Evolutionary conservation across 2,113 vertebrate genomes (phyloP), one percentile per base, ranked within the genome.

Genomic region (Dasyurus viverrinus): DNA sequence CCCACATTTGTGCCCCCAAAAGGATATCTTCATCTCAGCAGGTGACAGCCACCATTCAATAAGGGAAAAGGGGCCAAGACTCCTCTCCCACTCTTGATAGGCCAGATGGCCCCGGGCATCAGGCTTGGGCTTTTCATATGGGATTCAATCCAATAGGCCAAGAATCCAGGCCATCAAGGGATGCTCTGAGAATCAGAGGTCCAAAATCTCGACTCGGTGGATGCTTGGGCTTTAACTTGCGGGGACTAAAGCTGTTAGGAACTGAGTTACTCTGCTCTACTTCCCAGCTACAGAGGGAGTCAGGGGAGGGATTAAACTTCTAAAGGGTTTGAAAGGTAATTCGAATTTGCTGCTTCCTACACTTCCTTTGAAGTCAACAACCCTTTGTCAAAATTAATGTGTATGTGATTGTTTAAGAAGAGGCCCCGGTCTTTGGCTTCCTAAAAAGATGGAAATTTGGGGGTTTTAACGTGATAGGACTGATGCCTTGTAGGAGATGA

Each of bases 311-410:
- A 60, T 60, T 30, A 27, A 60, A 14, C 27, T 27, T 26, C 55
- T 27, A 60, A 60, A 60, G 57, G 10, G 27, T 60, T 76, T 76
- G 36, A 14, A 76, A n/a, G 60, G 4, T 14, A n/a, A 76, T 10
- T 2, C 12, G 4, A 0, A 1, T 76, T 1, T 16, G 11, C 30
- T 76, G 4, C 30, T n/a, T n/a, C 30, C 30, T n/a, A 5, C 30
- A n/a, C 0, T n/a, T 4, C 36, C 12, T 76, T 54, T 54, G 53
- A 54, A 54, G 3, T 19, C 19, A 54, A 54, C 19, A 4, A 22
- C 22, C 53, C 12, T 54, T 54, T 54, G 53, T 54, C 12, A 54
- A 54, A 54, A 54, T 22, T 22, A 22, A 54, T 54, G 14, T 54
- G 53, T 54, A 22, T 54, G 12, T 54, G 3, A 22, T 22, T 54